phyloP scores from a whole-genome alignment of 2,797 vertebrate species.

The Ceyx erithaca region DNA sequence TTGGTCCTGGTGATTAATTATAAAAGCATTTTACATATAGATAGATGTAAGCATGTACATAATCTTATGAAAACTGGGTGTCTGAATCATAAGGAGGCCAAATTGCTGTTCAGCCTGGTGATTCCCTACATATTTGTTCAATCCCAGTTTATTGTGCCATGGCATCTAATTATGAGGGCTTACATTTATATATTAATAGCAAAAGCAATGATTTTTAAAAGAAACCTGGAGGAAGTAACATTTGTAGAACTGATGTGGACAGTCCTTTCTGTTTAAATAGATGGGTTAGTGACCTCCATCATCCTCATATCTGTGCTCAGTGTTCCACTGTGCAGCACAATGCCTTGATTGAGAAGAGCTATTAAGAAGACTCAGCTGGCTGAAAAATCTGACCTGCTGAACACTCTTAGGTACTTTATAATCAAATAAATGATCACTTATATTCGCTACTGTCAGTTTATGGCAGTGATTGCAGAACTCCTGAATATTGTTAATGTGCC shows the following conservation, averaged over 20 bases:
- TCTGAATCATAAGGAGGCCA: constrained; percentile 6
- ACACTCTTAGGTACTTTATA: constrained; percentile 69
- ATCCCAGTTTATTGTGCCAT: neutral
- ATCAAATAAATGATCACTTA: constrained; percentile 72
- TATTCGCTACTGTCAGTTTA: constrained; percentile 58
- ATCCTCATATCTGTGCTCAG: neutral
- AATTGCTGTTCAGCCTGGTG: neutral
- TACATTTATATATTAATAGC: neutral
- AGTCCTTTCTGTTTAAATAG: constrained; percentile 43
- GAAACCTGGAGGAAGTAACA: neutral
- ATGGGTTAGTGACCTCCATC: constrained; percentile 51
- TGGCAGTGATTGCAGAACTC: constrained; percentile 60
- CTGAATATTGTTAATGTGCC: constrained; percentile 44
- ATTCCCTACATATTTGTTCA: neutral
- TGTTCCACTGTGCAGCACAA: constrained; percentile 46
- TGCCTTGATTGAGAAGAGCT: constrained; percentile 71
- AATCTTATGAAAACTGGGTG: neutral
- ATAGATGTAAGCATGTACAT: neutral
- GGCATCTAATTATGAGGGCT: neutral
- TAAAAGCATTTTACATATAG: neutral
- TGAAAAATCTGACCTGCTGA: constrained; percentile 64
- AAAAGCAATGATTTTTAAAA: constrained; percentile 21
- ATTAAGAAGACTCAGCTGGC: constrained; percentile 50
- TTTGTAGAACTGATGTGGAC: constrained; percentile 7
- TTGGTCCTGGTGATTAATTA: neutral